Conservation (phyloP, 1,140 invertebrate genomes). For the Calliphora vicina region DNA sequence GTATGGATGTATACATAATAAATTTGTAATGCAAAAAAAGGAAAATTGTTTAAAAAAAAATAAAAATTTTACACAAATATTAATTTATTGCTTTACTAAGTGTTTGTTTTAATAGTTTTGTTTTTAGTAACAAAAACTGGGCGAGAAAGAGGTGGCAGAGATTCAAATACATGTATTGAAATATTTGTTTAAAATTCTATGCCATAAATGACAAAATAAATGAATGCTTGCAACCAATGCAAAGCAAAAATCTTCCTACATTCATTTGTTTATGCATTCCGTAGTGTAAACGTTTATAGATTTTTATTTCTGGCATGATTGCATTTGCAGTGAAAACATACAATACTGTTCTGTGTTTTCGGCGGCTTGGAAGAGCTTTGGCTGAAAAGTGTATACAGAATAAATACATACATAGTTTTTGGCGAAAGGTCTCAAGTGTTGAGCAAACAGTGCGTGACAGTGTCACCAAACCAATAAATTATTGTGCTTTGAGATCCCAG, state of each 20-base stretch:
- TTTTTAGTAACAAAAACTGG: too few relatives aligned
- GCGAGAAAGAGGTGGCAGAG: too few relatives aligned
- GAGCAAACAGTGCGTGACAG: constrained; percentile 19
- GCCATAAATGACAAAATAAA: not conserved
- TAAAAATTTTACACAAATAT: too few relatives aligned
- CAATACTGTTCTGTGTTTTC: not conserved
- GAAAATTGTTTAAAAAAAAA: too few relatives aligned
- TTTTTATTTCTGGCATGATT: too few relatives aligned
- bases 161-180: too few relatives aligned
- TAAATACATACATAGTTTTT: not conserved
- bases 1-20: too few relatives aligned
- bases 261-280: not conserved
- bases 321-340: not conserved
- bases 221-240: not conserved
- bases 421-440: not conserved
- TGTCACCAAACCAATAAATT: constrained; percentile 26
- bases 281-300: not conserved
- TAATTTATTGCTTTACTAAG: not conserved
- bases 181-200: not conserved
- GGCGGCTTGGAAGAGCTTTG: not conserved
- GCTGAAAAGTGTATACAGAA: not conserved
- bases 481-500: not conserved
- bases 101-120: not conserved
- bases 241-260: not conserved
- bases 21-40: too few relatives aligned